Percentiles rank a stretch among this genome's conserved stretches.
phyloP scores from a whole-genome alignment of 2,888 invertebrate genomes.

The Andrena marginata region DNA sequence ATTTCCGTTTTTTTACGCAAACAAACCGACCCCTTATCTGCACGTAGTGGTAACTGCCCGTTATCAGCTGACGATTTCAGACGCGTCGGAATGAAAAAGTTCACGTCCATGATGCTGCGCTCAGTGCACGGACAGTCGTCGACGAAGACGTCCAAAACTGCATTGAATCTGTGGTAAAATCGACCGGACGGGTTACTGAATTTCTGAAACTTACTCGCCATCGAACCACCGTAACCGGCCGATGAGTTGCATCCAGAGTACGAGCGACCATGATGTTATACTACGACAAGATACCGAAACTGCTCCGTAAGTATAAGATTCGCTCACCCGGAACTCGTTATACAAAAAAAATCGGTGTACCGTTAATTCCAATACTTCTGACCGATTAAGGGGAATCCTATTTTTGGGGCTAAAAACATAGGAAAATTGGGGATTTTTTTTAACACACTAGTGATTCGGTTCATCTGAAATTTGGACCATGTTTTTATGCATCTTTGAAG shows the following conservation, averaged over 20 bases:
- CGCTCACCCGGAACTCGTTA: no score
- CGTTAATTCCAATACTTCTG: no score
- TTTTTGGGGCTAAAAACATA: no score
- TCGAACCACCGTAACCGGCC: neutral
- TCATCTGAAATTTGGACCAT: no score
- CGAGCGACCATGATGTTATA: conserved; percentile 19
- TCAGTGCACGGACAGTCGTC: conserved; percentile 67
- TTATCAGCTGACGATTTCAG: conserved; percentile 67
- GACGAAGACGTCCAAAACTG: conserved; percentile 29
- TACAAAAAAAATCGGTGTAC: neutral
- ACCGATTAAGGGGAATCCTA: no score
- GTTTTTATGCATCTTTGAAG: no score
- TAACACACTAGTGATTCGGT: no score
- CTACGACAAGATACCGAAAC: conserved; percentile 19
- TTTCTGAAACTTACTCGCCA: neutral
- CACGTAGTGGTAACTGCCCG: conserved; percentile 2
- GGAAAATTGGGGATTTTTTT: no score
- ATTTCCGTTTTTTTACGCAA: conserved; percentile 32
- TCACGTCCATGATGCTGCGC: conserved; percentile 17
- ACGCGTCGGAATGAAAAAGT: conserved; percentile 54
- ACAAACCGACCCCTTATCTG: conserved; percentile 55
- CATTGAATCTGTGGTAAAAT: neutral
- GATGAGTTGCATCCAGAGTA: neutral
- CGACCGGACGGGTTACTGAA: neutral
- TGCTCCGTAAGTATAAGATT: conserved; percentile 40